These are phyloP conservation scores for Bombus waltoni DNA, from an alignment of 1,140 invertebrate genomes.

Conservation along the genomic window DNA sequence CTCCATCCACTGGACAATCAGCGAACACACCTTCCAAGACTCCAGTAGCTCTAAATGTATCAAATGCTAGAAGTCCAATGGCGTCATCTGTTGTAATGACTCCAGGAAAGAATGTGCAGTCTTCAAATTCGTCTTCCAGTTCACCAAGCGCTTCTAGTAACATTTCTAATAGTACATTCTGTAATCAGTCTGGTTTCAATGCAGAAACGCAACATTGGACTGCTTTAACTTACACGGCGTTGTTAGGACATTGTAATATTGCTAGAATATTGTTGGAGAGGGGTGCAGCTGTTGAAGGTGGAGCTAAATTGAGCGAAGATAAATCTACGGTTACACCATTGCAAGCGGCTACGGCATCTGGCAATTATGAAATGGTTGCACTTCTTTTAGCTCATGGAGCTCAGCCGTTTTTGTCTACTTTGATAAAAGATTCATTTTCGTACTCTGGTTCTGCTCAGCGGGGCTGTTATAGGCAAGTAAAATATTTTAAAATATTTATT, in stretches of 20 bases:
- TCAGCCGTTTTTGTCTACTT: conserved; percentile 92
- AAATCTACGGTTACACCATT: conserved; percentile 93
- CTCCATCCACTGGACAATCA: conserved; percentile 66
- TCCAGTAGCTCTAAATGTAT: conserved; percentile 26
- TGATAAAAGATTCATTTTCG: conserved; percentile 91
- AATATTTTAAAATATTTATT: not conserved
- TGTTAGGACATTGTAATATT: conserved; percentile 84
- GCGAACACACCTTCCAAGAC: conserved; percentile 68
- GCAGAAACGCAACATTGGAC: conserved; percentile 91
- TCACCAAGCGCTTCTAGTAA: conserved; percentile 61
- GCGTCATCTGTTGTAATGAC: conserved; percentile 59
- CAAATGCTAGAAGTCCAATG: conserved; percentile 54
- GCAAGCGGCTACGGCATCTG: conserved; percentile 92
- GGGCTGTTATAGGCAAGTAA: conserved; percentile 88
- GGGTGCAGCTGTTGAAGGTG: conserved; percentile 93
- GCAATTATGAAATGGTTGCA: conserved; percentile 91
- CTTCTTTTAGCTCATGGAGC: conserved; percentile 91
- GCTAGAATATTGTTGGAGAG: conserved; percentile 88
- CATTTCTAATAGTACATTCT: conserved; percentile 56
- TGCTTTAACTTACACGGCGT: conserved; percentile 88
- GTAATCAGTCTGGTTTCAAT: conserved; percentile 81
- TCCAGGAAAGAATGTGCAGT: conserved; percentile 51
- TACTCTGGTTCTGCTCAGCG: conserved; percentile 93
- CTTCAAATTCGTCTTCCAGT: conserved; percentile 42
- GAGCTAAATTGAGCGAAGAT: conserved; percentile 90